Conservation (phyloP, 2,113 vertebrate species). For the Megaptera novaeangliae region DNA sequence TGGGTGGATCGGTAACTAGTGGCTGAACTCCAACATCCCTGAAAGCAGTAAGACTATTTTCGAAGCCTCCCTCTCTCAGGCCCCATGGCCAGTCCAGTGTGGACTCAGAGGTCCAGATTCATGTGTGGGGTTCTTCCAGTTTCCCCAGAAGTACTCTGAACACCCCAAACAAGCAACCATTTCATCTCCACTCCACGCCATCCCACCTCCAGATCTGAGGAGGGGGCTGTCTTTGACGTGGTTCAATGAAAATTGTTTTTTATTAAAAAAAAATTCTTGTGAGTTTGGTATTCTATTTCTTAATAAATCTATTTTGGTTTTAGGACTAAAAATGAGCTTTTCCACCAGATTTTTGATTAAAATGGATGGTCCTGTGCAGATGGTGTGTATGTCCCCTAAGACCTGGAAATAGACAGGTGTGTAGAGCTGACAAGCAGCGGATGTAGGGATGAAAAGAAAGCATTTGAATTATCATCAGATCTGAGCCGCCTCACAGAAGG, state of each 20-base stretch:
- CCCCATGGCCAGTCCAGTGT: no score
- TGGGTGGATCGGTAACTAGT: background rate
- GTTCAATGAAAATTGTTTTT: background rate
- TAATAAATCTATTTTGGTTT: background rate
- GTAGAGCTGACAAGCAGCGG: background rate
- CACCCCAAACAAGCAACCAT: background rate
- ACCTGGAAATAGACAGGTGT: background rate
- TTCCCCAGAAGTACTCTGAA: background rate
- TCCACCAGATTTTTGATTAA: background rate
- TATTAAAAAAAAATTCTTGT: background rate
- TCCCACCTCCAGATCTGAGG: background rate
- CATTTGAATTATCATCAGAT: background rate
- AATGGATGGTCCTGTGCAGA: background rate
- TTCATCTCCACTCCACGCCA: accelerated
- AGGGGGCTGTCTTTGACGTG: background rate
- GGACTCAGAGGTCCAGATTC: background rate
- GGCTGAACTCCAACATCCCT: no score
- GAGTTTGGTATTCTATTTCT: background rate
- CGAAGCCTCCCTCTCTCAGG: accelerated
- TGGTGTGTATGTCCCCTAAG: background rate
- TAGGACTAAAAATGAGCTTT: background rate
- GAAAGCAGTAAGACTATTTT: background rate
- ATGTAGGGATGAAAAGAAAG: background rate
- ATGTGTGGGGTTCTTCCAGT: background rate
- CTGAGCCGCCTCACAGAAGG: background rate